Conservation (phyloP, 2,113 vertebrate species). For the Callipepla squamata region DNA sequence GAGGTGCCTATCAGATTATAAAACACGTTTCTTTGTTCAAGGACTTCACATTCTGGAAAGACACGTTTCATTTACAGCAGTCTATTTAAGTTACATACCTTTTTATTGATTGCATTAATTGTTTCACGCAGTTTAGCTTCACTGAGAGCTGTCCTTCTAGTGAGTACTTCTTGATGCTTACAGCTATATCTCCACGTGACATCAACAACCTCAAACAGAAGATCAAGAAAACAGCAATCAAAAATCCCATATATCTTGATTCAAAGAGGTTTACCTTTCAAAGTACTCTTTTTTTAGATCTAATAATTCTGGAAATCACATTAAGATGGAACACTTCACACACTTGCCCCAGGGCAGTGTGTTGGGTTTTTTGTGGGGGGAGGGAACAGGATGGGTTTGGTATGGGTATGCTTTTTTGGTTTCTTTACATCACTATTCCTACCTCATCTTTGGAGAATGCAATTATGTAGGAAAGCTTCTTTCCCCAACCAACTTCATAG, state of each 20-base stretch:
- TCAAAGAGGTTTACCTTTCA: not conserved
- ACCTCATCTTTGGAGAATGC: conserved; percentile 98
- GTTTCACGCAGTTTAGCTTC: conserved; percentile 89
- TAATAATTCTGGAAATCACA: not conserved
- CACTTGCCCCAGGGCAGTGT: not conserved
- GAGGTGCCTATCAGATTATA: not conserved
- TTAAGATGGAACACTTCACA: not conserved
- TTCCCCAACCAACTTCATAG: conserved; percentile 96
- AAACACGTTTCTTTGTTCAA: not conserved
- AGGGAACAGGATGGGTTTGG: not conserved
- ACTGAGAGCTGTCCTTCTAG: conserved; percentile 85
- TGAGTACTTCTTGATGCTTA: conserved; percentile 90
- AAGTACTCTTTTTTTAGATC: not conserved
- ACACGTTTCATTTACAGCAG: not conserved
- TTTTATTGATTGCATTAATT: conserved; percentile 84
- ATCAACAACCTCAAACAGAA: conserved; percentile 88
- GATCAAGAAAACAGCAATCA: conserved; percentile 15
- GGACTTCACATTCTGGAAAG: not conserved
- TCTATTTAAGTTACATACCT: conserved; percentile 69
- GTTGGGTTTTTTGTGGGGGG: not conserved
- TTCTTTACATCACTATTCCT: not conserved
- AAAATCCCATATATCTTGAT: not conserved
- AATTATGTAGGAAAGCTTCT: conserved; percentile 92
- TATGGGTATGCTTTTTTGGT: not conserved
- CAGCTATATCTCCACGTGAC: conserved; percentile 98